Conservation (phyloP, 2,113 vertebrate species). For the Chrysemys picta region DNA sequence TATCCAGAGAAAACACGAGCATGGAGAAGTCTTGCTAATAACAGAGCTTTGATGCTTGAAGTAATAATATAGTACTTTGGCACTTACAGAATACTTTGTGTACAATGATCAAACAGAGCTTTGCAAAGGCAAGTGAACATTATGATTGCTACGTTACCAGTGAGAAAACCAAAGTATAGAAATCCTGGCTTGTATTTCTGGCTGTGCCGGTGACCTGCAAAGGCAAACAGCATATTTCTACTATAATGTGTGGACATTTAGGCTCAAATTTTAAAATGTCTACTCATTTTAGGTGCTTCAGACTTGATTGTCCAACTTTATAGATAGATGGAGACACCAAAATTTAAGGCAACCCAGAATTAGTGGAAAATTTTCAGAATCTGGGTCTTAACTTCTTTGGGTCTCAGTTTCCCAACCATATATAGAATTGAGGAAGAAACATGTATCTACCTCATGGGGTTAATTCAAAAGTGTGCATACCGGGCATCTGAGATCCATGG, state of each 20-base stretch:
- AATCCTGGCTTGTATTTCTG: neutral
- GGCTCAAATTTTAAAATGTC: neutral
- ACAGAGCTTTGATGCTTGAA: neutral
- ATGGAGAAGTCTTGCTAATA: neutral
- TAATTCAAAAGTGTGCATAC: neutral
- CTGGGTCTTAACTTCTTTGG: neutral
- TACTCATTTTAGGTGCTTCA: neutral
- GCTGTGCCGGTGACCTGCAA: neutral
- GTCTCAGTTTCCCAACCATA: neutral
- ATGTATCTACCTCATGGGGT: neutral
- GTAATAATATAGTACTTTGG: neutral
- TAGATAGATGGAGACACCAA: neutral
- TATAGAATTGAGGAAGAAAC: neutral
- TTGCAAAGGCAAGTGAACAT: fast-evolving
- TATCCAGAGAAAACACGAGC: neutral
- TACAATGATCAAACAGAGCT: neutral
- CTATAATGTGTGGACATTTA: neutral
- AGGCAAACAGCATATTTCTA: neutral
- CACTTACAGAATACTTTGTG: neutral
- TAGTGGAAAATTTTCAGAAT: neutral
- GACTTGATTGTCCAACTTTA: neutral
- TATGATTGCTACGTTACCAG: fast-evolving
- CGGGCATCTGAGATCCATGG: neutral
- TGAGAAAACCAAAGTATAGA: neutral
- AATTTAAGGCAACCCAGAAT: neutral